Conservation (phyloP, 2,888 invertebrate species). For the Odontothrips loti region DNA sequence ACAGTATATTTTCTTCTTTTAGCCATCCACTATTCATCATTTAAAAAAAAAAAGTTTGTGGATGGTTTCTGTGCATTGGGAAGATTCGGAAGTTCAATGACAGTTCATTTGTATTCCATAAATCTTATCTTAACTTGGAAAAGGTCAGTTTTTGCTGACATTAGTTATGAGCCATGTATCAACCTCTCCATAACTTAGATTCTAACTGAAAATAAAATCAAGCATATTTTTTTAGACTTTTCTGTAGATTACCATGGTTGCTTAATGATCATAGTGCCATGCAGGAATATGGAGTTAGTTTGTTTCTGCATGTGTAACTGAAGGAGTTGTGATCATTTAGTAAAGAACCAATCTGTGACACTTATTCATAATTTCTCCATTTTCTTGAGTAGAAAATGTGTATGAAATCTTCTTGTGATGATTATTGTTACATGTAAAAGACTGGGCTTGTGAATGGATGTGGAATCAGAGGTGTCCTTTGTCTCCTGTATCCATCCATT, state of each 20-base stretch:
- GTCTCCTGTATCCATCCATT: not conserved
- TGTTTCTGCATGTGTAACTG: not conserved
- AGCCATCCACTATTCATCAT: too few relatives aligned
- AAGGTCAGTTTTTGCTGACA: not conserved
- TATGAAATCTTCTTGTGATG: not conserved
- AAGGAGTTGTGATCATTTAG: not conserved
- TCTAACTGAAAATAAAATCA: not conserved
- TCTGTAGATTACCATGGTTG: constrained; percentile 7
- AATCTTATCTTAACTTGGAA: not conserved
- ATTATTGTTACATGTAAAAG: constrained; percentile 12
- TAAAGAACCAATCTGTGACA: constrained; percentile 22
- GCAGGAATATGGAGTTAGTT: not conserved
- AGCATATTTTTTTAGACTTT: constrained; percentile 20
- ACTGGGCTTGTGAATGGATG: not conserved
- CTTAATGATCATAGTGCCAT: not conserved
- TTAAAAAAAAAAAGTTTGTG: not conserved
- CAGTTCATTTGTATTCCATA: constrained; percentile 5
- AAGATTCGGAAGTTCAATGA: not conserved
- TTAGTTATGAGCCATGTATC: not conserved
- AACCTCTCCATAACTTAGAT: not conserved
- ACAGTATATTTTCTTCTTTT: too few relatives aligned
- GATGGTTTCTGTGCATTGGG: too few relatives aligned
- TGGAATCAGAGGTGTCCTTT: not conserved
- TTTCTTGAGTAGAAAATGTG: not conserved
- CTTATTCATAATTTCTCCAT: constrained; percentile 10